A percentile compares a stretch with the other conserved stretches of the same genome.
phyloP scores from a whole-genome alignment of 2,113 vertebrate genomes.

The Pomatostomus ruficeps region DNA sequence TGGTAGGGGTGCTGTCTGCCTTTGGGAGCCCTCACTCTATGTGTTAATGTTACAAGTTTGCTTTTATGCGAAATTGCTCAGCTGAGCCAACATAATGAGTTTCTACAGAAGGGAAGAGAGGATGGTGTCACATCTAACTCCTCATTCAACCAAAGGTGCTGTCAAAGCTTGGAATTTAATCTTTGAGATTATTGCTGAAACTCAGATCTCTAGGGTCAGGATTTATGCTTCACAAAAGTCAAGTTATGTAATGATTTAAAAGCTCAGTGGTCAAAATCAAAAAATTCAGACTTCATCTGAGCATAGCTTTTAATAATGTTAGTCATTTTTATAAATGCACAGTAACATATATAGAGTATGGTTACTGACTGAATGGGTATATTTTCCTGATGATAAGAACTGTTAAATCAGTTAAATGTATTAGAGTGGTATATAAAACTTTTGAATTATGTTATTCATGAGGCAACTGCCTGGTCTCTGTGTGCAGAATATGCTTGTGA shows the following conservation, averaged over 20 bases:
- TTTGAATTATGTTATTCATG: not conserved
- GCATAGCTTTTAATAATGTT: not conserved
- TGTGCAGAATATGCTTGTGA: not conserved
- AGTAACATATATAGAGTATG: not conserved
- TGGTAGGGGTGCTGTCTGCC: not conserved
- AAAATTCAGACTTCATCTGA: not conserved
- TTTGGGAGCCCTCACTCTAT: not conserved
- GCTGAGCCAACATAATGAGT: not conserved
- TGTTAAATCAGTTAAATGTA: not conserved
- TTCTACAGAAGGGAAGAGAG: not conserved
- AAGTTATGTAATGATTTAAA: not conserved
- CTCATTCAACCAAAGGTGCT: not conserved
- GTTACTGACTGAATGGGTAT: not conserved
- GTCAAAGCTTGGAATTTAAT: slow-evolving; percentile 8
- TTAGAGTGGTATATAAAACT: not conserved
- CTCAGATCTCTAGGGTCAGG: not conserved
- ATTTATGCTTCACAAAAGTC: not conserved
- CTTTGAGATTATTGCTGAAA: not conserved
- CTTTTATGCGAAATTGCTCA: not conserved
- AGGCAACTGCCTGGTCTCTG: not conserved
- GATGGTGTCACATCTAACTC: not conserved
- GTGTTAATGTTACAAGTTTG: not conserved
- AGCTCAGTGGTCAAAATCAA: not conserved
- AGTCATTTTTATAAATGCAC: not conserved
- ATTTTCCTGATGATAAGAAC: not conserved